A percentile compares a stretch with the other conserved stretches of the same genome.
These are phyloP conservation scores for Drosophila punjabiensis DNA, from an alignment of 1,140 invertebrate species.

Conservation along the genomic window DNA sequence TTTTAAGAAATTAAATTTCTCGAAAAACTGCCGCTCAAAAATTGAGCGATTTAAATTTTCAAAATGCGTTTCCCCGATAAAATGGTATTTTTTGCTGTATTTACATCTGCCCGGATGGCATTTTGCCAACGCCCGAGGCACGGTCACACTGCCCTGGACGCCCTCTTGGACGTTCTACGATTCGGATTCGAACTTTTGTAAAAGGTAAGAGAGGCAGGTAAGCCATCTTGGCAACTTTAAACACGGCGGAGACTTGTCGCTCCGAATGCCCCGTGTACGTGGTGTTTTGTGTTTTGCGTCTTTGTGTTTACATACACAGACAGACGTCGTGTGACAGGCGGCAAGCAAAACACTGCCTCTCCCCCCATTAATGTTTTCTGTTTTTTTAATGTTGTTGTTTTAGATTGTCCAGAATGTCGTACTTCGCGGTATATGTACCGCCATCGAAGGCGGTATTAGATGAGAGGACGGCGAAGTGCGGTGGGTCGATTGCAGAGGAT, in stretches of 20 bases:
- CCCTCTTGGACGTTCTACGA: constrained; percentile 5
- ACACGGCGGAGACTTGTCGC: background rate
- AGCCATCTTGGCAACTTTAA: constrained; percentile 2
- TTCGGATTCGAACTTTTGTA: constrained; percentile 2
- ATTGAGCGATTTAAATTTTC: background rate
- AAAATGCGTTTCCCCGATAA: no score
- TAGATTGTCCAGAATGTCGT: constrained; percentile 46
- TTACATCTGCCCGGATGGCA: background rate
- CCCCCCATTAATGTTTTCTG: background rate
- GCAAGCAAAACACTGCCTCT: background rate
- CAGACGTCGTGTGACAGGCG: constrained; percentile 4
- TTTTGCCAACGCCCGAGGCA: background rate
- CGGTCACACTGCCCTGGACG: background rate
- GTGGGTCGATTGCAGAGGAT: constrained; percentile 72
- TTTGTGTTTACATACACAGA: background rate
- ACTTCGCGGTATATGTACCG: constrained; percentile 69
- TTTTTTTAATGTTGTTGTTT: background rate
- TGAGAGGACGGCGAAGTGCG: constrained; percentile 49
- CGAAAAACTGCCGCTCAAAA: background rate
- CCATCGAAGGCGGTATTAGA: constrained; percentile 67
- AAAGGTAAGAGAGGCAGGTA: background rate
- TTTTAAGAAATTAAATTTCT: background rate
- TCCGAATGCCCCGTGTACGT: background rate
- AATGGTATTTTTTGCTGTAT: background rate
- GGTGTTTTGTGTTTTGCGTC: constrained; percentile 13